phyloP scores from a whole-genome alignment of 2,888 invertebrate genomes.

The Lysandra coridon region DNA sequence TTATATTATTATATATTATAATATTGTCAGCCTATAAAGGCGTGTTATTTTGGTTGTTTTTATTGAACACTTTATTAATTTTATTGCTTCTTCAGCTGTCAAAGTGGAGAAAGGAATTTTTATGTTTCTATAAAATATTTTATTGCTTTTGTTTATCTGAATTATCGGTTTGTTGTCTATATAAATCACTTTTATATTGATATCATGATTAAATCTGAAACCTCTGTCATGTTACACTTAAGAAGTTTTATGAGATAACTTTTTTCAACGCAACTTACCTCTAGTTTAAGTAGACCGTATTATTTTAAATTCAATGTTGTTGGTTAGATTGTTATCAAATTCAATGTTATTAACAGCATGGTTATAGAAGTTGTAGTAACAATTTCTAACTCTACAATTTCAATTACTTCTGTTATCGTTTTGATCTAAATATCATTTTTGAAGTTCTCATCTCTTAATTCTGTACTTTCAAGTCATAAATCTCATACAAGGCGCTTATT shows the following conservation, averaged over 20 bases:
- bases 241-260: background rate
- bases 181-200: background rate
- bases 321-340: too few species aligned
- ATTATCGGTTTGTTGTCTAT: conserved; percentile 10
- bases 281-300: too few species aligned
- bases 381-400: background rate
- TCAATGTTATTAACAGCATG: background rate
- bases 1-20: background rate
- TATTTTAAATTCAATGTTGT: too few species aligned
- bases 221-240: background rate
- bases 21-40: background rate
- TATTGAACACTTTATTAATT: conserved; percentile 20
- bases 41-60: background rate
- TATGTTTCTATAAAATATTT: conserved; percentile 26
- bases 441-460: conserved; percentile 7
- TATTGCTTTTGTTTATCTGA: conserved; percentile 15
- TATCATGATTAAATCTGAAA: background rate
- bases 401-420: background rate
- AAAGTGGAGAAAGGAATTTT: conserved; percentile 9
- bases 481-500: conserved; percentile 27
- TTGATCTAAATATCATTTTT: background rate
- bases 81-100: conserved; percentile 24
- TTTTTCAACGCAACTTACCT: background rate
- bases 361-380: background rate
- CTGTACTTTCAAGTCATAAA: conserved; percentile 25